A percentile compares a stretch with the other conserved stretches of the same genome.
Conservation (phyloP, 2,113 vertebrate species). For the Sterrhoptilus dennistouni region DNA sequence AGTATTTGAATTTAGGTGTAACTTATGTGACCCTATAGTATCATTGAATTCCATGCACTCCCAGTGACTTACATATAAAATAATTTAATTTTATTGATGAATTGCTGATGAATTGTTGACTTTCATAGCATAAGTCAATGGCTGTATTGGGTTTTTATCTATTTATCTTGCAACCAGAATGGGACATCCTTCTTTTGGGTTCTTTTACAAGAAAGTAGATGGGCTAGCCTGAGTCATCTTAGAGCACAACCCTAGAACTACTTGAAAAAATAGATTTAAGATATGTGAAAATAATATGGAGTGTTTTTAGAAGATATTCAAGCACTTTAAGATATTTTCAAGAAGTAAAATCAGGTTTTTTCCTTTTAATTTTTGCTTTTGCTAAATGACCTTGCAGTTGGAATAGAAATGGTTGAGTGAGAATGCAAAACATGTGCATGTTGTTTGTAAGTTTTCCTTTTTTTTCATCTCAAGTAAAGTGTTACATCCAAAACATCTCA, state of each 20-base stretch:
- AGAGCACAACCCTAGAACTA: neutral
- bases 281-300: neutral
- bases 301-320: neutral
- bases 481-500: neutral
- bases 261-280: neutral
- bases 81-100: neutral
- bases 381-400: neutral
- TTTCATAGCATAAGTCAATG: neutral
- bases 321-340: neutral
- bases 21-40: too few relatives aligned
- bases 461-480: neutral
- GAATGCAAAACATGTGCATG: neutral
- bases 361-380: neutral
- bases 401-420: rapidly evolving
- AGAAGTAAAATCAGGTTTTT: rapidly evolving
- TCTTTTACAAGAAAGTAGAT: neutral
- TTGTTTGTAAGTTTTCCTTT: neutral
- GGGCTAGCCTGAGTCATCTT: neutral
- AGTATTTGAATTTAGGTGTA: neutral
- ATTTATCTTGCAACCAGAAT: neutral
- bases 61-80: neutral
- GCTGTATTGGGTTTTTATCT: neutral
- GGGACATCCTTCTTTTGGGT: neutral
- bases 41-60: neutral
- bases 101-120: neutral